These are phyloP conservation scores for Labeo calbasu DNA, from an alignment of 2,797 vertebrate genomes.

Conservation along the genomic window DNA sequence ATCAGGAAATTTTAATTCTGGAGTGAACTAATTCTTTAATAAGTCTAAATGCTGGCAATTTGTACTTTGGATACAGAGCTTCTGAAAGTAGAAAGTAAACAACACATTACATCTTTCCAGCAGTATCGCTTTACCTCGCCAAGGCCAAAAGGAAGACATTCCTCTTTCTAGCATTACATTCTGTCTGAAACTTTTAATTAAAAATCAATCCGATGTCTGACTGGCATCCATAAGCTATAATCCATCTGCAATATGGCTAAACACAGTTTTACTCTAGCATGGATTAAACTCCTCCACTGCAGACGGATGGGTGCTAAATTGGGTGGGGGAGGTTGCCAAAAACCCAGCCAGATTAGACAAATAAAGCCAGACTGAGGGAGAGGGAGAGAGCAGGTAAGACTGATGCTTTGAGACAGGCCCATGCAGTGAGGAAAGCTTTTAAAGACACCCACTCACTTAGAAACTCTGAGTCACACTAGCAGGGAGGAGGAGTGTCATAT, in stretches of 20 bases:
- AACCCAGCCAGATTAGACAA: conserved; percentile 57
- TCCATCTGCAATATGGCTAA: conserved; percentile 66
- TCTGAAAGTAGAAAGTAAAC: neutral
- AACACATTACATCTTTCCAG: neutral
- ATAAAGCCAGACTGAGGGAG: conserved; percentile 42
- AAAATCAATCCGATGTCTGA: conserved; percentile 75
- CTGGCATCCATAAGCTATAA: conserved; percentile 66
- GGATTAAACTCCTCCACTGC: conserved; percentile 67
- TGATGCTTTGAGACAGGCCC: conserved; percentile 30
- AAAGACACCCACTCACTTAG: conserved; percentile 3
- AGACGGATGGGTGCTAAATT: conserved; percentile 16
- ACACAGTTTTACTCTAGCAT: conserved; percentile 59
- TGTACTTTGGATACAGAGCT: neutral
- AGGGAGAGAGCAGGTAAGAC: conserved; percentile 33
- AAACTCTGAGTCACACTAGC: conserved; percentile 18
- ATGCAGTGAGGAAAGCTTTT: conserved; percentile 11
- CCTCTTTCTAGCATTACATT: conserved; percentile 3
- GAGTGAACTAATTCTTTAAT: too few relatives aligned
- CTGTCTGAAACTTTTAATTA: conserved; percentile 60
- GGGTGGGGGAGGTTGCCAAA: neutral
- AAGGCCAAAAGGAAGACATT: conserved; percentile 5
- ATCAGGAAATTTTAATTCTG: too few relatives aligned
- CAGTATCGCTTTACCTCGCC: neutral
- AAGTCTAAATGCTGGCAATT: neutral
- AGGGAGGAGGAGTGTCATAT: neutral